Percentiles rank a stretch among this genome's conserved stretches.
These are phyloP conservation scores for Pseudopipra pipra DNA, from an alignment of 2,113 vertebrate genomes.

Conservation along the genomic window DNA sequence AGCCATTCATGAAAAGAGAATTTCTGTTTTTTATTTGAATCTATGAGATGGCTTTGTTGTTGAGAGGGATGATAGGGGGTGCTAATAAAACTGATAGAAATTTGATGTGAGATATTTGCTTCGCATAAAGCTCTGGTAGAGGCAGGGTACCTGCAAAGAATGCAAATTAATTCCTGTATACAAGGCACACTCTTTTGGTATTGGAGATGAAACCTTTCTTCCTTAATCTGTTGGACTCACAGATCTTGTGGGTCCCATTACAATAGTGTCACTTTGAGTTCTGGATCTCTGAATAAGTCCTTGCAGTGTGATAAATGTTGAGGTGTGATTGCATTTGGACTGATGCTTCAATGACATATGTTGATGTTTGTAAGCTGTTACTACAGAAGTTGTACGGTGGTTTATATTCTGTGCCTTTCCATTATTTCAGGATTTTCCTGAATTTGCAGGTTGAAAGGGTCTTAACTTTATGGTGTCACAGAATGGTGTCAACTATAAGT, in stretches of 20 bases:
- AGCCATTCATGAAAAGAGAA: background rate
- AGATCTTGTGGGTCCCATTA: background rate
- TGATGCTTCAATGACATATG: background rate
- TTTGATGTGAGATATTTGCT: background rate
- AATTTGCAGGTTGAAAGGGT: background rate
- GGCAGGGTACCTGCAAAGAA: background rate
- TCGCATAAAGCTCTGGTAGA: background rate
- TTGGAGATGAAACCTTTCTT: background rate
- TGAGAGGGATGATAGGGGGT: background rate
- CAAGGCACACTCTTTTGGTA: background rate
- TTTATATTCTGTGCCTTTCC: background rate
- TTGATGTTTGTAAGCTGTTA: background rate
- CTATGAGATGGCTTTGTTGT: background rate
- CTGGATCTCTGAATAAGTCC: background rate
- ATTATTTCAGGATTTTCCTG: background rate
- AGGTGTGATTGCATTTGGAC: background rate
- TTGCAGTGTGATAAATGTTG: background rate
- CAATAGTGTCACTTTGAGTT: background rate
- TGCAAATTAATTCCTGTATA: background rate
- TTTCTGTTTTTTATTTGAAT: background rate
- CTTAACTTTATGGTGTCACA: background rate
- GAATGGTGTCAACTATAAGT: background rate
- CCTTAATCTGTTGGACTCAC: background rate
- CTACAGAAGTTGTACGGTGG: background rate
- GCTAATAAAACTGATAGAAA: background rate